These are phyloP conservation scores for Sparus aurata DNA, from an alignment of 2,797 vertebrate genomes.

Conservation along the genomic window DNA sequence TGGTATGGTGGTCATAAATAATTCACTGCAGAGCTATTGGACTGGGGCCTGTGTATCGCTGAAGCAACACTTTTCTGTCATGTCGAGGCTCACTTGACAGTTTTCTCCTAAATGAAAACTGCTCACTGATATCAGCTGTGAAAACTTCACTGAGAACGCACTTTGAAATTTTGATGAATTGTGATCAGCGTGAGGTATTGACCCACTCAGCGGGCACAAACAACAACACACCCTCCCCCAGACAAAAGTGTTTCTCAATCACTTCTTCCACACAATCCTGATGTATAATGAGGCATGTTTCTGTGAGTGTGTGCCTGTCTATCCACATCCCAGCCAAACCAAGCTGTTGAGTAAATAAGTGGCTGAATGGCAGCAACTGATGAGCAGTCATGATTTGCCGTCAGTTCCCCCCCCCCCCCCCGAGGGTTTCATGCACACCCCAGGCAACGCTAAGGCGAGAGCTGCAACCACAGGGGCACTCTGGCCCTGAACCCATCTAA, in stretches of 20 bases:
- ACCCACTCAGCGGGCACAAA: constrained; percentile 23
- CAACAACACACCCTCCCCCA: constrained; percentile 21
- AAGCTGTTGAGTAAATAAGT: constrained; percentile 73
- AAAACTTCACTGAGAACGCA: constrained; percentile 36
- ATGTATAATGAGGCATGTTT: constrained; percentile 56
- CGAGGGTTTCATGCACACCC: constrained; percentile 52
- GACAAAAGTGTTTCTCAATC: constrained; percentile 35
- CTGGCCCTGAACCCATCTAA: constrained; percentile 78
- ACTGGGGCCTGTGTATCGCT: constrained; percentile 49
- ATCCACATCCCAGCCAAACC: constrained; percentile 35
- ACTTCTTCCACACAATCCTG: constrained; percentile 17
- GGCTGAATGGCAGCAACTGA: constrained; percentile 78
- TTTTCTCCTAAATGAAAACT: constrained; percentile 21
- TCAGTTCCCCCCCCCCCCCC: constrained; percentile 63
- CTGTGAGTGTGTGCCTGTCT: constrained; percentile 9
- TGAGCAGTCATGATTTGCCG: constrained; percentile 84
- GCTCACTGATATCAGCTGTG: constrained; percentile 13
- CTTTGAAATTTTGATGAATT: constrained; percentile 46
- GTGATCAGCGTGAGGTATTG: constrained; percentile 22
- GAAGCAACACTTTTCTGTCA: constrained; percentile 65
- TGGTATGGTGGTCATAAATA: constrained; percentile 70
- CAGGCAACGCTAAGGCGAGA: constrained; percentile 27
- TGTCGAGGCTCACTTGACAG: constrained; percentile 33
- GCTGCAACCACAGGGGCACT: constrained; percentile 66
- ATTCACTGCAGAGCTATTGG: constrained; percentile 69